Evolutionary conservation across 2,797 vertebrate species (phyloP), one percentile per base, ranked within the genome.

Genomic region (Syngnathus acus): DNA sequence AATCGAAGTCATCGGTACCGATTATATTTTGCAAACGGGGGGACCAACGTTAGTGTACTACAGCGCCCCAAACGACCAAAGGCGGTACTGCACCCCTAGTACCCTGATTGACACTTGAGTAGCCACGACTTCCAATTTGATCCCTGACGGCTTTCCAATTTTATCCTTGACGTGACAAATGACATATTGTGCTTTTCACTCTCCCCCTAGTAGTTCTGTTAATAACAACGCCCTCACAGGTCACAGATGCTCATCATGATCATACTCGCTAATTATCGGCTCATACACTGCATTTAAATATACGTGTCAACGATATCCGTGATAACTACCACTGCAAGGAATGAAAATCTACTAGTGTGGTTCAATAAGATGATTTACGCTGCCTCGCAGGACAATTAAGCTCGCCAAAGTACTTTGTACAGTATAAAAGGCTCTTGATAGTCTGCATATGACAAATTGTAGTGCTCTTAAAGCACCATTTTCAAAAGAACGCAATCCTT

Each of bases 401-500:
- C 19, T 42, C 42, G 9, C 19, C 19, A 13, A 60, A 42, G 58
- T 9, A 23, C 4, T 16, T 45, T 45, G 42, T 47, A 26, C 60
- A 45, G 42, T 47, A 26, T 42, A 45, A 62, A 45, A 26, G 7
- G 11, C 3, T 55, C 26, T 6, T 26, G 4, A 45, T 53, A 32
- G 32, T 32, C 32, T 32, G 51, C 10, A 4, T 53, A 9, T 10
- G n/a, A 23, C 21, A 7, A 38, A 17, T n/a, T 61, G 37, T 40
- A 40, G 10, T 17, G 17, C 39, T 32, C 32, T 32, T 39, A 17
- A 14, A 47, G 9, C 19, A n/a, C 4, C 59, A 69, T 58, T 68
- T 40, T 53, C n/a, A 53, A 61, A 19, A 68, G 68, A 78, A 2
- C 59, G 70, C 19, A 47, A 60, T 11, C 73, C 50, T 59, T 65